Conservation (phyloP, 2,797 vertebrate genomes). For the Typhlichthys eigenmanni region DNA sequence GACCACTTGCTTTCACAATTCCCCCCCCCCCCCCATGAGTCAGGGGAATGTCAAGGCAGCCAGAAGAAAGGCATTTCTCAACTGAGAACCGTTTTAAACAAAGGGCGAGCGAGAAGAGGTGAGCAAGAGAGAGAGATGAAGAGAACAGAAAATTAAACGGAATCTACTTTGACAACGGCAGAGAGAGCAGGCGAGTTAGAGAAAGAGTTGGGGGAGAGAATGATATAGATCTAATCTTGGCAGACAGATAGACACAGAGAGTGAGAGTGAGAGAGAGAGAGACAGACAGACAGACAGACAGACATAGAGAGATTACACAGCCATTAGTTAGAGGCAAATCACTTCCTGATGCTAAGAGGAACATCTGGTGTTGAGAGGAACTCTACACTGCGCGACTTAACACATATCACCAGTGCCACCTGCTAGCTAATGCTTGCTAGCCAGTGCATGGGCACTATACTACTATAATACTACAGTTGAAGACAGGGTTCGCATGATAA, state of each 20-base stretch:
- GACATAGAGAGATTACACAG: slow-evolving; percentile 19
- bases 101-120: slow-evolving; percentile 1
- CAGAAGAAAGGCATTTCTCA: slow-evolving; percentile 34
- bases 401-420: slow-evolving; percentile 28
- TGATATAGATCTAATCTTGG: slow-evolving; percentile 24
- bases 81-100: slow-evolving; percentile 28
- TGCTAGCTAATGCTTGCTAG: slow-evolving; percentile 28
- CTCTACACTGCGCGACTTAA: slow-evolving; percentile 28
- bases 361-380: slow-evolving; percentile 45
- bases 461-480: no score
- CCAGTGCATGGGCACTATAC: no score
- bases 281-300: slow-evolving; percentile 13
- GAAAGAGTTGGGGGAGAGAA: not conserved
- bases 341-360: slow-evolving; percentile 38
- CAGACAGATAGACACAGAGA: not conserved
- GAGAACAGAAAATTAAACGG: slow-evolving; percentile 26
- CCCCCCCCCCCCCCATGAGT: slow-evolving; percentile 15
- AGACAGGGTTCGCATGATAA: no score
- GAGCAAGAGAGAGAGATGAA: slow-evolving; percentile 9
- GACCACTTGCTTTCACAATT: slow-evolving; percentile 20
- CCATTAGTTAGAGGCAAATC: slow-evolving; percentile 40
- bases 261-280: slow-evolving; percentile 9
- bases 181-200: not conserved
- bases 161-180: slow-evolving; percentile 4
- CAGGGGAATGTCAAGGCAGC: slow-evolving; percentile 11